Evolutionary conservation across 1,140 invertebrate species (phyloP).

Genomic region (Drosophila lini): DNA sequence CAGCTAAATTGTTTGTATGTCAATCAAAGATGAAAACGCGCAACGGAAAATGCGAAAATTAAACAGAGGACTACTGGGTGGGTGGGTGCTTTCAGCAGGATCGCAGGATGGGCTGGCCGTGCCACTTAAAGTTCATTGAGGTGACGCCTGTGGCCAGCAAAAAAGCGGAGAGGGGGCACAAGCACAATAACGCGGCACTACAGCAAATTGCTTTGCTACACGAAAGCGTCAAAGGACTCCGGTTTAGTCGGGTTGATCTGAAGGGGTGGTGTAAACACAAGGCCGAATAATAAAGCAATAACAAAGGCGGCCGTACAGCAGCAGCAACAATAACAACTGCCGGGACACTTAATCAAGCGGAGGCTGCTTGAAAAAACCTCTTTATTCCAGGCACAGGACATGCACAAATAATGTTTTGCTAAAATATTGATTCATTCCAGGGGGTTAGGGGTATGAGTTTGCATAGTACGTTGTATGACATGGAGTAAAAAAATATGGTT

Average conservation of each 20-base stretch:
- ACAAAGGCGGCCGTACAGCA: slow-evolving; percentile 42
- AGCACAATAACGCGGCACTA: slow-evolving; percentile 58
- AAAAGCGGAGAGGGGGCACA: slow-evolving; percentile 32
- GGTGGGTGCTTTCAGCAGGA: slow-evolving; percentile 12
- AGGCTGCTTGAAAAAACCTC: slow-evolving; percentile 49
- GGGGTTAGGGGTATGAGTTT: background rate
- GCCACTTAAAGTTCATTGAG: slow-evolving; percentile 73
- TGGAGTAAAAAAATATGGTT: slow-evolving; percentile 6
- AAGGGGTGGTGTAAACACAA: slow-evolving; percentile 72
- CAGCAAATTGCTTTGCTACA: slow-evolving; percentile 76
- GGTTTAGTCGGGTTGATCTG: slow-evolving; percentile 6
- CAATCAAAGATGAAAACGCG: slow-evolving; percentile 82
- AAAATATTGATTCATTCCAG: slow-evolving; percentile 29
- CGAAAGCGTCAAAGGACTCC: slow-evolving; percentile 61
- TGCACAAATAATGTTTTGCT: slow-evolving; percentile 34
- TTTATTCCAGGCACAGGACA: slow-evolving; percentile 27
- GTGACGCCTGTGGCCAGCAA: slow-evolving; percentile 63
- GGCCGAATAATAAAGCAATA: slow-evolving; percentile 61
- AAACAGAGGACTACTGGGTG: slow-evolving; percentile 49
- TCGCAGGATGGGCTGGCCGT: slow-evolving; percentile 34
- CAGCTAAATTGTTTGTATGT: slow-evolving; percentile 83
- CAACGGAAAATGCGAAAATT: slow-evolving; percentile 82
- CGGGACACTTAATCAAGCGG: slow-evolving; percentile 64
- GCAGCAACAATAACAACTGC: slow-evolving; percentile 51
- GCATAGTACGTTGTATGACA: slow-evolving; percentile 1